A percentile compares a stretch with the other conserved stretches of the same genome.
These are phyloP conservation scores for Gambusia holbrooki DNA, from an alignment of 2,113 vertebrate genomes.

Conservation along the genomic window DNA sequence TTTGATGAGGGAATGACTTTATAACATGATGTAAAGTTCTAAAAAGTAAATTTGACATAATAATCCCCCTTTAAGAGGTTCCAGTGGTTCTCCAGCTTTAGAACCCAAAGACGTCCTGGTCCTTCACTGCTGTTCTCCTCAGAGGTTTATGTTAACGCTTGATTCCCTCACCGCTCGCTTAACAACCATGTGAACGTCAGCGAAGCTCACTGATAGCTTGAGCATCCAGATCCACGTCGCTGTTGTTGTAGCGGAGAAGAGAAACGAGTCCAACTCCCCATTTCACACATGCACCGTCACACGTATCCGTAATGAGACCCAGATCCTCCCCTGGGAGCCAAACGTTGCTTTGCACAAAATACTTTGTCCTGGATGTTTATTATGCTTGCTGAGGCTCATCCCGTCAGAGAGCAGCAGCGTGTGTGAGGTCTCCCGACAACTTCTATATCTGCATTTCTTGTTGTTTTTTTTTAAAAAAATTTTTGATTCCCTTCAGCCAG, in stretches of 20 bases:
- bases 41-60: too few species aligned
- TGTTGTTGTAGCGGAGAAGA: not conserved
- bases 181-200: not conserved
- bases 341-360: constrained; percentile 76
- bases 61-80: too few species aligned
- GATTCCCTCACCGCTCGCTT: not conserved
- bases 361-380: constrained; percentile 75
- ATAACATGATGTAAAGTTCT: too few species aligned
- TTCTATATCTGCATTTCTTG: constrained; percentile 20
- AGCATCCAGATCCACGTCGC: not conserved
- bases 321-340: constrained; percentile 72
- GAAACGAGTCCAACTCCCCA: not conserved
- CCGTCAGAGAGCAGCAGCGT: constrained; percentile 57
- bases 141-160: not conserved
- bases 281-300: constrained; percentile 27
- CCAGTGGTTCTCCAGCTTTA: not conserved
- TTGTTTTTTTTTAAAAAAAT: not conserved
- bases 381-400: constrained; percentile 68
- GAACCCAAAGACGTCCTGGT: too few species aligned
- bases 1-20: too few species aligned
- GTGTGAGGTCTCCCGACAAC: constrained; percentile 54
- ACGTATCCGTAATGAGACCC: constrained; percentile 72
- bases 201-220: not conserved
- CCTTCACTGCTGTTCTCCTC: not conserved
- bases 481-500: constrained; percentile 7